Evolutionary conservation across 1,140 invertebrate species (phyloP).

Genomic region (Microplitis demolitor): DNA sequence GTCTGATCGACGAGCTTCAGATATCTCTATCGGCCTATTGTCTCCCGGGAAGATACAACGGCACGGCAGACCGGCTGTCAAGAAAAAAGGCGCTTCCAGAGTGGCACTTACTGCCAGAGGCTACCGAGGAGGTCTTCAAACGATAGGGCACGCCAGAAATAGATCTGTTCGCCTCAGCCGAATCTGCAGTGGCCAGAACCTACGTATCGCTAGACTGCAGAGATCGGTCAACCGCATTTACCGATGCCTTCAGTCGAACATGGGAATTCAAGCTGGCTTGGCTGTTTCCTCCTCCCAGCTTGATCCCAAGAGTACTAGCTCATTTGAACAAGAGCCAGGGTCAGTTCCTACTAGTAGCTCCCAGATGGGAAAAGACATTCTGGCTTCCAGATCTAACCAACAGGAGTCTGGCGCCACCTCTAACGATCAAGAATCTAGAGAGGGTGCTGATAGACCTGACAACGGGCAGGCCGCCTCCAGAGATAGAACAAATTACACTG

Average conservation of each 20-base stretch:
- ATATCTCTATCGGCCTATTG: constrained; percentile 38
- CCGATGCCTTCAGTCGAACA: constrained; percentile 43
- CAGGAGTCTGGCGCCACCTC: constrained; percentile 38
- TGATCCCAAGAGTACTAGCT: constrained; percentile 42
- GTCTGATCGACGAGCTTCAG: constrained; percentile 33
- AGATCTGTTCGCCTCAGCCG: constrained; percentile 48
- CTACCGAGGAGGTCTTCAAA: constrained; percentile 37
- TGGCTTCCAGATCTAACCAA: constrained; percentile 6
- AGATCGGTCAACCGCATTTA: constrained; percentile 35
- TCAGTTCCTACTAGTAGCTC: neutral
- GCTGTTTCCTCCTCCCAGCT: constrained; percentile 50
- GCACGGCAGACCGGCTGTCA: constrained; percentile 41
- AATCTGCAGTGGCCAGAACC: constrained; percentile 37
- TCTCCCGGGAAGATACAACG: constrained; percentile 42
- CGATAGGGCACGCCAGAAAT: constrained; percentile 43
- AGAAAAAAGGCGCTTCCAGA: constrained; percentile 38
- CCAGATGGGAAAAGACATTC: constrained; percentile 18
- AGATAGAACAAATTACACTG: no score
- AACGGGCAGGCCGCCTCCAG: neutral
- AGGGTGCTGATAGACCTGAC: constrained; percentile 16
- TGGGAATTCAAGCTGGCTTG: constrained; percentile 47
- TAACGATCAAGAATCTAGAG: neutral
- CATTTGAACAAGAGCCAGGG: constrained; percentile 41
- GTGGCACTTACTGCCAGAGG: constrained; percentile 43
- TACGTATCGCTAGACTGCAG: constrained; percentile 41